phyloP scores from a whole-genome alignment of 2,797 vertebrate species.

The Tapirus indicus region DNA sequence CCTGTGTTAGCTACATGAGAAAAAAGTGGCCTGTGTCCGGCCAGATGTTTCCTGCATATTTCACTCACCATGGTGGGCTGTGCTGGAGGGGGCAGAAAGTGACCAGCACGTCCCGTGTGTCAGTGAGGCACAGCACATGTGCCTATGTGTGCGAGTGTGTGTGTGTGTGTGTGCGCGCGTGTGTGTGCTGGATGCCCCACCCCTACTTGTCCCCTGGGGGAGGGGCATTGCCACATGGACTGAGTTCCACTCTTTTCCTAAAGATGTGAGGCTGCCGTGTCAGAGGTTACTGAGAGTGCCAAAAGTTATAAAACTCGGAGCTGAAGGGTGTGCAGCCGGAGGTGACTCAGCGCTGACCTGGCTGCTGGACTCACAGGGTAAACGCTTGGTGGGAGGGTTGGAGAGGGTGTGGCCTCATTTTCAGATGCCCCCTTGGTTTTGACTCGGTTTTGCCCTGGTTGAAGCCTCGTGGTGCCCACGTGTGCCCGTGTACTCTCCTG shows the following conservation, averaged over 20 bases:
- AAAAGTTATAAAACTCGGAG: not conserved
- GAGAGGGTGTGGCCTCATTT: not conserved
- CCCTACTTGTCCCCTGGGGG: not conserved
- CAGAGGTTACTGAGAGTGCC: not conserved
- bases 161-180: rapidly evolving
- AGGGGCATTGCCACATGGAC: rapidly evolving
- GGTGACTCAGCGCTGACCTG: not conserved
- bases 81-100: too few species aligned
- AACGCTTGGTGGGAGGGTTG: not conserved
- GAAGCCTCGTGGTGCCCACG: rapidly evolving
- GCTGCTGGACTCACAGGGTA: not conserved
- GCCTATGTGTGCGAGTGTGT: rapidly evolving
- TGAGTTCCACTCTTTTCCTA: not conserved
- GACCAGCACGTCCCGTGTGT: rapidly evolving
- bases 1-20: not conserved
- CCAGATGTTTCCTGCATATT: rapidly evolving
- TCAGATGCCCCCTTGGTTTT: not conserved
- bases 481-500: not conserved
- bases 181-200: rapidly evolving
- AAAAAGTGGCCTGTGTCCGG: not conserved
- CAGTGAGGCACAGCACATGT: not conserved
- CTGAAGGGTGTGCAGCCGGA: rapidly evolving
- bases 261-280: not conserved
- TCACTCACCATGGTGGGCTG: too few species aligned
- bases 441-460: not conserved